Evolutionary conservation across 2,888 invertebrate genomes (phyloP), one percentile per base, ranked within the genome.

Genomic region (Ophonus ardosiacus): DNA sequence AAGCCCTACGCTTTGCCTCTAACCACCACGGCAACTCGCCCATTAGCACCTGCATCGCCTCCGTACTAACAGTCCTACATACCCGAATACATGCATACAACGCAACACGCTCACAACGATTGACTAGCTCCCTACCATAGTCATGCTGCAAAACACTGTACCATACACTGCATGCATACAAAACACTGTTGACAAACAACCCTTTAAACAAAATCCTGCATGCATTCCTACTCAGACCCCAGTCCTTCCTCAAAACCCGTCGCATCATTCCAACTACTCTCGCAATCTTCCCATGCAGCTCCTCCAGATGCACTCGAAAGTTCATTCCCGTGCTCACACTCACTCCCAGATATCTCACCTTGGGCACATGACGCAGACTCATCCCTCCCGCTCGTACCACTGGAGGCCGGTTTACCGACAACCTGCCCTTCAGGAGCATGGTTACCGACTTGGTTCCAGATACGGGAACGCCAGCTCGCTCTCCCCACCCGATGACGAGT

Each of bases 11-110:
- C 10, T 43, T 43, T 3, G 43, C 43, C 5, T 43, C 43, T 43
- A 43, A 43, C 10, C 43, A 43, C 43, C 43, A 43, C 6, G 43
- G 43, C 10, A 4, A 17, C 18, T 0, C 85, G 76, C 81, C 43
- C 43, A 85, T 81, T 15, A 85, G 24, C 3, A 81, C 74, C 10
- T 61, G 40, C 81, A 85, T 81, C 56, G 85, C 82, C 7, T 57
- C 76, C 7, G 85, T 85, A n/a, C 76, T 74, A 7, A 85, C 85
- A 1, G 85, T 85, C 6, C 85, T 13, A 40, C 85, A 85, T 0
- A 76, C 81, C 8, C 81, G n/a, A 63, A 85, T 13, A 13, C n/a
- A 17, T 51, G 51, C 21, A 57, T 57, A 57, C 3, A 21, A 21
- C 21, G 21, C 21, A 2, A 21, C 21, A 1, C 21, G 21, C 21